phyloP scores from a whole-genome alignment of 2,797 vertebrate genomes.

The Parambassis ranga region DNA sequence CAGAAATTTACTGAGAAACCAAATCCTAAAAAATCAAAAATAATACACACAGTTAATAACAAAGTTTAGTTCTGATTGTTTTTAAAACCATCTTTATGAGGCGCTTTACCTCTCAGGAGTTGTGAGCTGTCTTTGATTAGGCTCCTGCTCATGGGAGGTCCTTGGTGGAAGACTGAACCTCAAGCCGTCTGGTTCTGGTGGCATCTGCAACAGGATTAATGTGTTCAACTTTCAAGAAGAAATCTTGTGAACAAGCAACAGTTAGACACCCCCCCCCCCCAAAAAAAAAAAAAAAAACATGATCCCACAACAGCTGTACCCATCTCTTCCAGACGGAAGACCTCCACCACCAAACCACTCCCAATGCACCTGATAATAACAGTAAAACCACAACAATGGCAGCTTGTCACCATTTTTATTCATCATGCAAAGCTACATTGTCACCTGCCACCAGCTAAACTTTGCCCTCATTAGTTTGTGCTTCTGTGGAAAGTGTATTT shows the following conservation, averaged over 20 bases:
- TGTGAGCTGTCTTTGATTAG: constrained; percentile 51
- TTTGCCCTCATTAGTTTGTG: constrained; percentile 25
- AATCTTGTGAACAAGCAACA: not conserved
- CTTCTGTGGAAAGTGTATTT: not conserved
- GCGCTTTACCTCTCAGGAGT: constrained; percentile 70
- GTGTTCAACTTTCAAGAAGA: not conserved
- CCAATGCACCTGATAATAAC: not conserved
- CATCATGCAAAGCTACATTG: constrained; percentile 30
- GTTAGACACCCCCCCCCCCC: not conserved
- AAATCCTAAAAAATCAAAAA: constrained; percentile 43
- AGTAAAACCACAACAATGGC: not conserved
- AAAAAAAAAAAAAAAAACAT: no score
- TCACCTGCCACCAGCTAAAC: constrained; percentile 13
- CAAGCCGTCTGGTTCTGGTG: constrained; percentile 58
- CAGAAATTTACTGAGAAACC: constrained; percentile 72
- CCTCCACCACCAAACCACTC: constrained; percentile 42
- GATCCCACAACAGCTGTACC: constrained; percentile 10
- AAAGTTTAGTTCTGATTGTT: not conserved
- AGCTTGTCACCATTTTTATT: constrained; percentile 11
- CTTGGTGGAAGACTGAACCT: constrained; percentile 69
- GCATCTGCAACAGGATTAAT: constrained; percentile 28
- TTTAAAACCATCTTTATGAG: not conserved
- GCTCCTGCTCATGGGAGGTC: constrained; percentile 41
- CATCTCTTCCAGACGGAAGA: constrained; percentile 1
- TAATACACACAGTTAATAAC: not conserved